Conservation (phyloP, 1,140 invertebrate species). For the Drosophila ambigua region DNA sequence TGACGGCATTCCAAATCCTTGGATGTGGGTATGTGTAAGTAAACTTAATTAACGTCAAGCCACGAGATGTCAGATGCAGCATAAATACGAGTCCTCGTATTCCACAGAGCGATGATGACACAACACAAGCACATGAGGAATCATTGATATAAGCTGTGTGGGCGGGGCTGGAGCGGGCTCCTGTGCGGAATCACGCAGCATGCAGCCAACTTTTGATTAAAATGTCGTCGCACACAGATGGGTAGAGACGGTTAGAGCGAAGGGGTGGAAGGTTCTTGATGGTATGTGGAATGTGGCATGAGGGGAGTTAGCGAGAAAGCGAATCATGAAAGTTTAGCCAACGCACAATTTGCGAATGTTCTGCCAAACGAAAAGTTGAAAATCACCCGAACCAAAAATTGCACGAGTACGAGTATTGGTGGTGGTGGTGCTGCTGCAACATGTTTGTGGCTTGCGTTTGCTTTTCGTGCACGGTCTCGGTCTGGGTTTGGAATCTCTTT, state of each 20-base stretch:
- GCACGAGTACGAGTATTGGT: conserved; percentile 34
- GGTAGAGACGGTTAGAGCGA: background rate
- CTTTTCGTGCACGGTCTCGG: conserved; percentile 1
- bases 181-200: conserved; percentile 42
- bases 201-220: conserved; percentile 73
- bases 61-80: conserved; percentile 50
- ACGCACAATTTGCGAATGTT: conserved; percentile 56
- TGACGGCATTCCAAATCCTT: no score
- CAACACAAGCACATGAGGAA: conserved; percentile 32
- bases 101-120: conserved; percentile 31
- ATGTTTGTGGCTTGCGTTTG: conserved; percentile 63
- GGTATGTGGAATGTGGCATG: background rate
- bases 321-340: conserved; percentile 41
- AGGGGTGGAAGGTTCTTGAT: no score
- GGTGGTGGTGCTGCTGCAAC: conserved; percentile 58
- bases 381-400: conserved; percentile 42
- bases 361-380: conserved; percentile 57
- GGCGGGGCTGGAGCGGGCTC: background rate
- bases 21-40: conserved; percentile 21
- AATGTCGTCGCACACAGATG: conserved; percentile 49
- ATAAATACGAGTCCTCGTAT: conserved; percentile 43
- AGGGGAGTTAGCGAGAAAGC: background rate
- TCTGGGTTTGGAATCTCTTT: conserved; percentile 19
- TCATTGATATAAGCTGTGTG: conserved; percentile 57
- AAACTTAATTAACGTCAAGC: conserved; percentile 58